Conservation (phyloP, 2,113 vertebrate genomes). For the Tamias sibiricus region DNA sequence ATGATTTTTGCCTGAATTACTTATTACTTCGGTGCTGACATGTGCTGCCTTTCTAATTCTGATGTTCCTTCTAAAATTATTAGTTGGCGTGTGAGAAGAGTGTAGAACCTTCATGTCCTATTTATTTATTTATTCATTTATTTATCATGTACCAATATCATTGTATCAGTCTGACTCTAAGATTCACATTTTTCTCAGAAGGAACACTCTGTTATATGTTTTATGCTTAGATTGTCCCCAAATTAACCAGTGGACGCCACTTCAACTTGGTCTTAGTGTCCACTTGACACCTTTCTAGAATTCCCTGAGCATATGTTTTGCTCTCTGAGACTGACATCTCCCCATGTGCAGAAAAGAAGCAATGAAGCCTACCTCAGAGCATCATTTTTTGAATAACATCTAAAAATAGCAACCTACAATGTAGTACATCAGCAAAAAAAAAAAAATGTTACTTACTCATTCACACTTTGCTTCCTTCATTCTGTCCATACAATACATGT, state of each 20-base stretch:
- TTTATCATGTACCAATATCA: not conserved
- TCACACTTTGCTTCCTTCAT: not conserved
- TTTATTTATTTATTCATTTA: not conserved
- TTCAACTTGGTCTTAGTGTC: not conserved
- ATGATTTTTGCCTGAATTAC: not conserved
- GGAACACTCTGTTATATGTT: not conserved
- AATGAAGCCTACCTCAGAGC: not conserved
- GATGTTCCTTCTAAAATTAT: not conserved
- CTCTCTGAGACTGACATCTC: not conserved
- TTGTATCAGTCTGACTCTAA: not conserved
- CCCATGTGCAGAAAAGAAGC: slow-evolving; percentile 5
- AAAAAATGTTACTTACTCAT: not conserved
- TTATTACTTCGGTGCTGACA: not conserved
- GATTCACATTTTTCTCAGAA: not conserved
- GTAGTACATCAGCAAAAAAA: not conserved
- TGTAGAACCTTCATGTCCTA: not conserved
- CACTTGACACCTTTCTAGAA: not conserved
- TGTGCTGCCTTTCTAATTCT: not conserved
- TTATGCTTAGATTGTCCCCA: not conserved
- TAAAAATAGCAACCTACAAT: not conserved
- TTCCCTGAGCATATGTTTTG: not conserved
- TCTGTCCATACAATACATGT: not conserved
- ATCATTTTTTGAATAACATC: not conserved
- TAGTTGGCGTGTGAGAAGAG: not conserved
- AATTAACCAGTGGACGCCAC: not conserved